These are phyloP conservation scores for Phyllotis vaccarum DNA, from an alignment of 2,797 vertebrate genomes.

Conservation along the genomic window DNA sequence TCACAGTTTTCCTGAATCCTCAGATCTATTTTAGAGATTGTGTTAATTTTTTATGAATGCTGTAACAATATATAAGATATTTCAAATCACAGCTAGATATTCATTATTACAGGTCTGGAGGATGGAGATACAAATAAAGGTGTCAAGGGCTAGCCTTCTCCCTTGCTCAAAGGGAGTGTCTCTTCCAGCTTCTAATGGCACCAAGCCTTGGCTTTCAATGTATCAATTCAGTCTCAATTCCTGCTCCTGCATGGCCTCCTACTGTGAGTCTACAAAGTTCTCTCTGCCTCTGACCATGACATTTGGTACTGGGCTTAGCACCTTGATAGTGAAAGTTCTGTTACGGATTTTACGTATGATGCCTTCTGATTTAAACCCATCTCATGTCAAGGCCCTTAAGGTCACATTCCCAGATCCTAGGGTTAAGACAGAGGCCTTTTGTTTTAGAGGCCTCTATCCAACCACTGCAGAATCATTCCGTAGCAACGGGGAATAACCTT, in stretches of 20 bases:
- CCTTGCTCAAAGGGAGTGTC: neutral
- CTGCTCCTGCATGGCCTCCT: neutral
- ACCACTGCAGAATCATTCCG: neutral
- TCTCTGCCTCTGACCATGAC: neutral
- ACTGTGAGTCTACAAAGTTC: neutral
- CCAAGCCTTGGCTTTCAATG: neutral
- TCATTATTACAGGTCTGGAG: neutral
- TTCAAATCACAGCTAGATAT: neutral
- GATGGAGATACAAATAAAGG: neutral
- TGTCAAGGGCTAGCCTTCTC: neutral
- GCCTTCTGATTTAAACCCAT: slow-evolving; percentile 65
- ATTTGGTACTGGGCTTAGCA: neutral
- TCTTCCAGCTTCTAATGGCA: neutral
- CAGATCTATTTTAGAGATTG: neutral
- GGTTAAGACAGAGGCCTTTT: neutral
- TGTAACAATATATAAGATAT: neutral
- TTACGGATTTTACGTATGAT: slow-evolving; percentile 71
- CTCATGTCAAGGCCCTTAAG: neutral
- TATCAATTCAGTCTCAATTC: neutral
- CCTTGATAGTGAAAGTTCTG: slow-evolving; percentile 62
- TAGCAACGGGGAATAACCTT: neutral
- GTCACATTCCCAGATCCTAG: neutral
- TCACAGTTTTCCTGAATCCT: neutral
- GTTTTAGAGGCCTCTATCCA: neutral
- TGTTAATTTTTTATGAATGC: neutral